A percentile compares a stretch with the other conserved stretches of the same genome.
Evolutionary conservation across 2,113 vertebrate species (phyloP).

Genomic region (Notarius lentiginosus): DNA sequence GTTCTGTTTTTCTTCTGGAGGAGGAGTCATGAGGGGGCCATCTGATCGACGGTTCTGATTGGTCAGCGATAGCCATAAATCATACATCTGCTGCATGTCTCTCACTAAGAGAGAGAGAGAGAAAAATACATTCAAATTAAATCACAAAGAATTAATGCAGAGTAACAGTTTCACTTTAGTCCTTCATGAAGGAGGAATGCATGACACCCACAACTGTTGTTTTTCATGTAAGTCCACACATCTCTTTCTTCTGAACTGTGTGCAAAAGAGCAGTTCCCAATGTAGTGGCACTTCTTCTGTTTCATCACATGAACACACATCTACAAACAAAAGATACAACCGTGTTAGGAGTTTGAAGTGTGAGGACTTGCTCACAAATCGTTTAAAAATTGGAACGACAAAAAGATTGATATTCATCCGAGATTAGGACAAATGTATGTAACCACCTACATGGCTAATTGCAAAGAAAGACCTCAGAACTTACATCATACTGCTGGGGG

Average conservation of each 20-base stretch:
- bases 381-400: background rate
- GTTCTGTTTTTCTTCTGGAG: constrained; percentile 93
- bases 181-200: background rate
- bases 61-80: constrained; percentile 96
- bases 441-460: background rate
- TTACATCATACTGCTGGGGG: constrained; percentile 97
- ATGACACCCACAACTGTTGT: constrained; percentile 88
- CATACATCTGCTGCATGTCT: constrained; percentile 98
- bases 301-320: constrained; percentile 97
- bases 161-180: background rate
- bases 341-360: background rate
- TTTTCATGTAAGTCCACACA: constrained; percentile 99
- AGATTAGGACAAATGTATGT: background rate
- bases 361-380: background rate
- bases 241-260: constrained; percentile 97
- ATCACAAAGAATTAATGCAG: background rate
- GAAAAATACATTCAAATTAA: background rate
- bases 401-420: background rate
- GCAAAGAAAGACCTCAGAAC: constrained; percentile 44
- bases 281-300: constrained; percentile 97
- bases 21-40: constrained; percentile 76
- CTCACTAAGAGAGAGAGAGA: constrained; percentile 73
- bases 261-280: constrained; percentile 97
- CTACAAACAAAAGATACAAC: constrained; percentile 63
- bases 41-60: constrained; percentile 87